A percentile compares a stretch with the other conserved stretches of the same genome.
These are phyloP conservation scores for Odontocerum albicorne DNA, from an alignment of 2,888 invertebrate genomes.

Conservation along the genomic window DNA sequence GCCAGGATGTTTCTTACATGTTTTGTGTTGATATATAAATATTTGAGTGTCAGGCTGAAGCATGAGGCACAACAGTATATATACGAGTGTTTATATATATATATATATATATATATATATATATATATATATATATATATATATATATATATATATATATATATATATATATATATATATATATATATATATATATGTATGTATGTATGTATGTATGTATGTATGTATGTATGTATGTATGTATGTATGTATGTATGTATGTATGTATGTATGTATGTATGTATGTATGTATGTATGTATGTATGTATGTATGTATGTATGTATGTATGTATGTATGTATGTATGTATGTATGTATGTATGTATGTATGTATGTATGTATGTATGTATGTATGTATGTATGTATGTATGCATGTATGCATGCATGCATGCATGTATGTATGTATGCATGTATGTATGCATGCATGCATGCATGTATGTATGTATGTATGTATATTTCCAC, in stretches of 20 bases:
- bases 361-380: no score
- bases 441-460: no score
- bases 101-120: background rate
- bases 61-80: no score
- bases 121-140: background rate
- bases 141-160: background rate
- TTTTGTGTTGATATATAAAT: no score
- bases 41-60: no score
- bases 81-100: background rate
- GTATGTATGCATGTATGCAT: background rate
- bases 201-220: conserved; percentile 1
- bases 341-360: no score
- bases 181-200: conserved; percentile 2
- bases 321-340: background rate
- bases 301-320: background rate
- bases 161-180: background rate
- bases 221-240: conserved; percentile 4
- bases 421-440: no score
- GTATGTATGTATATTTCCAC: no score
- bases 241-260: conserved; percentile 4
- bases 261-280: conserved; percentile 4
- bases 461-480: no score
- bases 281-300: conserved; percentile 1
- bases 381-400: background rate
- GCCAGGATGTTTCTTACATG: no score